phyloP scores from a whole-genome alignment of 2,113 vertebrate genomes.

The Sisor rabdophorus region DNA sequence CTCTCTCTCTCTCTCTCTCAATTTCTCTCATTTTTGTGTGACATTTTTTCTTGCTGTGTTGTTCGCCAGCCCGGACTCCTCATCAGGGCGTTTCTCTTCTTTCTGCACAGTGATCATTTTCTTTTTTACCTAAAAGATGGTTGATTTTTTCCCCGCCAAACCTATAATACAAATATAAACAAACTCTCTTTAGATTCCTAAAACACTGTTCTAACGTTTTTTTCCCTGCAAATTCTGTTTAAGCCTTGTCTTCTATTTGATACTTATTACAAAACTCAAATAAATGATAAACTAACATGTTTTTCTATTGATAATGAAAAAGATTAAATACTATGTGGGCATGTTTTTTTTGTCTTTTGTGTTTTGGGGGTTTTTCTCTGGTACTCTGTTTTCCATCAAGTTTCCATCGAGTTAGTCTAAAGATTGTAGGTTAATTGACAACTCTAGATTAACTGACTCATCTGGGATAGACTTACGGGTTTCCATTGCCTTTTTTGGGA shows the following conservation, averaged over 20 bases:
- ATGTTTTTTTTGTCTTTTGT: too few species aligned
- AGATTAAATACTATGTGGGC: neutral
- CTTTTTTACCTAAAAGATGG: conserved; percentile 30
- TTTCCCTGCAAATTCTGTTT: neutral
- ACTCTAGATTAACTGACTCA: too few species aligned
- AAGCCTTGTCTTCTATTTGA: neutral
- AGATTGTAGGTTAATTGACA: too few species aligned
- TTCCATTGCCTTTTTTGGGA: too few species aligned
- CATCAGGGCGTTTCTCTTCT: conserved; percentile 35
- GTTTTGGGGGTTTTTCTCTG: too few species aligned
- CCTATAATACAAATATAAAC: conserved; percentile 15
- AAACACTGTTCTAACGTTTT: neutral
- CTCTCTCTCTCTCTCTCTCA: neutral
- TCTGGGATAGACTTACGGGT: too few species aligned
- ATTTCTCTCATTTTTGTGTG: neutral
- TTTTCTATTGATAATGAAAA: neutral
- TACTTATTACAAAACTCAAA: neutral
- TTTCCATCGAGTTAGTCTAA: too few species aligned
- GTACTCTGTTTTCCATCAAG: too few species aligned
- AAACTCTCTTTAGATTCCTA: conserved; percentile 14
- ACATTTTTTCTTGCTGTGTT: neutral
- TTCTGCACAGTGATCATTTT: conserved; percentile 17
- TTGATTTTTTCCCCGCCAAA: conserved; percentile 20
- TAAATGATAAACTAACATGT: neutral
- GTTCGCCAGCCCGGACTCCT: conserved; percentile 5